phyloP scores from a whole-genome alignment of 2,797 vertebrate genomes.

The Clarias laeviceps region DNA sequence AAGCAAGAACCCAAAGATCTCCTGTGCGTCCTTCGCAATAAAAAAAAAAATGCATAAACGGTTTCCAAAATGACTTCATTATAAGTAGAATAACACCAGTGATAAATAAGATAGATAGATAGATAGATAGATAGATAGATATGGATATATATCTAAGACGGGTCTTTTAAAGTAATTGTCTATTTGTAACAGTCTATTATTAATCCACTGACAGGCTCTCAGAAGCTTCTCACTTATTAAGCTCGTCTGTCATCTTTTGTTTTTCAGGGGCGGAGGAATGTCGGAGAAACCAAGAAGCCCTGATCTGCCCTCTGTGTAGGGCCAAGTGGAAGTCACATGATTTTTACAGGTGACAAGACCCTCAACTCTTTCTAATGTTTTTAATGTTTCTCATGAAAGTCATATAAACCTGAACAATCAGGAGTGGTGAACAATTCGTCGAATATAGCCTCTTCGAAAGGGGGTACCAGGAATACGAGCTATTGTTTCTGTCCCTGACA shows the following conservation, averaged over 20 bases:
- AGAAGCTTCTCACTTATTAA: neutral
- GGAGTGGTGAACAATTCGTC: slow-evolving; percentile 4
- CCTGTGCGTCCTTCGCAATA: no score
- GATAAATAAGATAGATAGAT: no score
- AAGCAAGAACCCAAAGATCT: neutral
- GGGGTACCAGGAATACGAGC: slow-evolving; percentile 16
- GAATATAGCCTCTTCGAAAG: slow-evolving; percentile 29
- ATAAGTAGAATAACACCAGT: neutral
- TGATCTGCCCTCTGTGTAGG: slow-evolving; percentile 88
- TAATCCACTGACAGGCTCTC: slow-evolving; percentile 39
- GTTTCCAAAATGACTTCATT: neutral
- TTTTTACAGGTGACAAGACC: slow-evolving; percentile 80
- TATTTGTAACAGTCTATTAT: neutral
- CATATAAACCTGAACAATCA: neutral
- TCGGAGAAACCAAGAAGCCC: slow-evolving; percentile 83
- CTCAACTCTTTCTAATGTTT: neutral
- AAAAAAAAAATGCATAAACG: neutral
- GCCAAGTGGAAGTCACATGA: slow-evolving; percentile 89
- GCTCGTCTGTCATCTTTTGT: neutral
- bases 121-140: no score
- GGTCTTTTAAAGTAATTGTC: neutral
- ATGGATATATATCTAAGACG: neutral
- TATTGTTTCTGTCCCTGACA: slow-evolving; percentile 33
- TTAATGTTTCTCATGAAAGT: neutral
- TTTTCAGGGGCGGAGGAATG: slow-evolving; percentile 89